These are phyloP conservation scores for Bufo gargarizans DNA, from an alignment of 2,113 vertebrate genomes.

Conservation along the genomic window DNA sequence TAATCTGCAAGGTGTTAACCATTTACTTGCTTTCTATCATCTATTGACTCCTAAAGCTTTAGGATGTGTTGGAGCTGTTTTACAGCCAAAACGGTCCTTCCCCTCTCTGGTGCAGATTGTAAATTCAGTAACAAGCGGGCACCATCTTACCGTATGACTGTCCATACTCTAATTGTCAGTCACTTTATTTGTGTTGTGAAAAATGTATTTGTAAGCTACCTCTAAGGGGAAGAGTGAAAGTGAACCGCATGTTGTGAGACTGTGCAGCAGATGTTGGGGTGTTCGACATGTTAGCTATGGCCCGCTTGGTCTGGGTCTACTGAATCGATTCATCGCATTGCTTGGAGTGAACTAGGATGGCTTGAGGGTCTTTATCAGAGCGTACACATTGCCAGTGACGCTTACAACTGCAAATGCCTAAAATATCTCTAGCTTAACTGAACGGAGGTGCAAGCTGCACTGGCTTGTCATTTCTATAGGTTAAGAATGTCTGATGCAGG, in stretches of 20 bases:
- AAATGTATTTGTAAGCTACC: conserved; percentile 54
- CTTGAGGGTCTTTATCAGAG: background rate
- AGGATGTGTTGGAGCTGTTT: conserved; percentile 2
- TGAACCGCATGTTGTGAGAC: conserved; percentile 35
- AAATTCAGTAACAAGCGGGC: conserved; percentile 11
- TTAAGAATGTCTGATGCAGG: no score
- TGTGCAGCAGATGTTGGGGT: background rate
- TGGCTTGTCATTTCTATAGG: no score
- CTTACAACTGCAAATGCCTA: background rate
- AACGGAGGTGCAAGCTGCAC: no score
- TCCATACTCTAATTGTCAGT: conserved; percentile 28
- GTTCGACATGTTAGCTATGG: background rate
- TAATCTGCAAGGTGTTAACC: background rate
- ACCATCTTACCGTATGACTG: conserved; percentile 17
- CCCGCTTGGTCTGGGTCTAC: background rate
- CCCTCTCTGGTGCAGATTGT: conserved; percentile 5
- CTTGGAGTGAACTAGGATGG: background rate
- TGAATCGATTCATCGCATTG: background rate
- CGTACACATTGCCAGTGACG: background rate
- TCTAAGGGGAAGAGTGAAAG: conserved; percentile 39
- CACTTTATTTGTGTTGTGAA: conserved; percentile 44
- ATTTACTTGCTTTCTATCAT: background rate
- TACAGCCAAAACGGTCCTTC: background rate
- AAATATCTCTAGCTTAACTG: no score
- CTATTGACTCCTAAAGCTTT: background rate